Base-by-base conservation (phyloP, 2,888 invertebrate genomes). In the Acleris literana region DNA sequence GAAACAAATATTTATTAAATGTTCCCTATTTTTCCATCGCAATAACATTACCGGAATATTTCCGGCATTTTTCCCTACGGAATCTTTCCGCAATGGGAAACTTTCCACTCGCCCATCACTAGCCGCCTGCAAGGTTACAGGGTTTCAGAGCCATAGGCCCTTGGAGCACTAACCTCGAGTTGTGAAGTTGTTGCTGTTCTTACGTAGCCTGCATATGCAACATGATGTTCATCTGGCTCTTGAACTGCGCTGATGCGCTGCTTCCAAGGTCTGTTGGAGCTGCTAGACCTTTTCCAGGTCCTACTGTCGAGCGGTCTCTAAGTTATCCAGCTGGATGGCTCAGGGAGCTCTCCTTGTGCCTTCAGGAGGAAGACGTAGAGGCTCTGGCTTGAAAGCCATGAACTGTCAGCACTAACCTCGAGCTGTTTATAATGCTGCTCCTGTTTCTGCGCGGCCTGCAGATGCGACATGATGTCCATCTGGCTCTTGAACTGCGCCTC, bases 211-310 rank as follows among this genome's bases (percentile, higher is more conserved):
- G 96, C 61, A 96, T 87, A 76, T 95, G 94, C 76, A 94, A 94
- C 87, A 95, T 95, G 74, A 95, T 94, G 85, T 96, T 96, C 88
- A 96, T 92, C 81, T 96, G 96, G 39, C 94, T 95, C 84, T 96
- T 96, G 85, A 95, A 96, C 85, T 96, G 96, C 48, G 95, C 94
- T 77, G 96, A 72, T 97, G 96, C 0, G 96, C 96, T 0, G 96
- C 96, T 81, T 96, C 96, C 68, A 97, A 83, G 0, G 96, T 96
- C 84, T 96, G 96, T 74, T 95, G 95, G 66, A 97, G 83, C 72
- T 96, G 92, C 73, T 93, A 92, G 59, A 97, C 97, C 87, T 96
- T 96, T 79, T 96, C 94, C 64, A 97, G 84, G 88, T 97, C 97
- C 80, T 96, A 96, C 75, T 96, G 96, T 0, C 97, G 86, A 17